Conservation (phyloP, 2,113 vertebrate species). For the Willisornis vidua region DNA sequence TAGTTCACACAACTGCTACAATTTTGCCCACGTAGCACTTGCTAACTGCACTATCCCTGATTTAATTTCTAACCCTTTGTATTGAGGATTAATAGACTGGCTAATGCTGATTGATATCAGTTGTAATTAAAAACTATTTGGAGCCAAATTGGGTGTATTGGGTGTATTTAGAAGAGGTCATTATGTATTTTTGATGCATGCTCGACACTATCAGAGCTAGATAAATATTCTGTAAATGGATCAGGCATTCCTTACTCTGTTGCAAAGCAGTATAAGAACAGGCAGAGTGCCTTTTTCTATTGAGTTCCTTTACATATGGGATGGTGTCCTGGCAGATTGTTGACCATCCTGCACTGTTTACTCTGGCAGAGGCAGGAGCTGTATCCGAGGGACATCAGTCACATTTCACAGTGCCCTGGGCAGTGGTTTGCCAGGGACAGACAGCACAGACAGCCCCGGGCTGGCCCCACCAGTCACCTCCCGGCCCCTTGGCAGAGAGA, state of each 20-base stretch:
- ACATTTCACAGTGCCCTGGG: background rate
- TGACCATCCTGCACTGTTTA: accelerated
- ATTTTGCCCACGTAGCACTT: background rate
- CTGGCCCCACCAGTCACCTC: accelerated
- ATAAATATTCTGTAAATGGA: background rate
- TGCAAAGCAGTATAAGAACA: background rate
- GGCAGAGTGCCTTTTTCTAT: background rate
- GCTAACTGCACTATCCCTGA: background rate
- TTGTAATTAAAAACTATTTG: background rate
- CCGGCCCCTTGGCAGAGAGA: background rate
- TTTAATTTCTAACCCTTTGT: background rate
- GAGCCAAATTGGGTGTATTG: background rate
- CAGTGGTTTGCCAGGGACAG: background rate
- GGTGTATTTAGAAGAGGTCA: background rate
- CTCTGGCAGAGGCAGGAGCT: background rate
- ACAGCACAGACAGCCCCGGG: background rate
- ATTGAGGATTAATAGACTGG: background rate
- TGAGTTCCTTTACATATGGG: background rate
- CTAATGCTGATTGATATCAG: background rate
- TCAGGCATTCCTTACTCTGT: background rate
- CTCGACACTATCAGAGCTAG: background rate
- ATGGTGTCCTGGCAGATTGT: accelerated
- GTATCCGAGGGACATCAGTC: accelerated
- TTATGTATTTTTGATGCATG: background rate
- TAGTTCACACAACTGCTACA: background rate